Evolutionary conservation across 2,113 vertebrate species (phyloP).

Genomic region (Mormoops blainvillei): DNA sequence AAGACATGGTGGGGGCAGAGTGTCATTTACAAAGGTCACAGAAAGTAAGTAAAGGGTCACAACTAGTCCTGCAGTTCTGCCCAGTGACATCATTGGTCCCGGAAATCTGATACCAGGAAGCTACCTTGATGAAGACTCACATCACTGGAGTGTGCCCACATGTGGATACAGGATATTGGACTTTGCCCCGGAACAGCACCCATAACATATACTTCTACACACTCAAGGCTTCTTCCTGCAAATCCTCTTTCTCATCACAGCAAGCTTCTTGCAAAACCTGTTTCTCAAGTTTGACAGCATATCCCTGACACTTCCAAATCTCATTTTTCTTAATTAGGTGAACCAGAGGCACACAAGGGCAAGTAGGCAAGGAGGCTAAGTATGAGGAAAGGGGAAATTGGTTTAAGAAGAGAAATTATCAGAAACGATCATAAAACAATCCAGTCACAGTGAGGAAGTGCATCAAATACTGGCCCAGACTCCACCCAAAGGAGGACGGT

Average conservation of each 20-base stretch:
- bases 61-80: background rate
- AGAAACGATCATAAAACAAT: background rate
- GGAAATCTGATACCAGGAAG: background rate
- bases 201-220: background rate
- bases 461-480: background rate
- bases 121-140: background rate
- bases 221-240: background rate
- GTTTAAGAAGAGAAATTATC: background rate
- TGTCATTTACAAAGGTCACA: background rate
- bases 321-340: background rate
- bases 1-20: background rate
- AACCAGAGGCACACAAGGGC: background rate
- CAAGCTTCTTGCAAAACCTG: slow-evolving; percentile 43
- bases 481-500: background rate
- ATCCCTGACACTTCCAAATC: background rate
- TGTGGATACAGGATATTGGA: background rate
- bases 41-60: background rate
- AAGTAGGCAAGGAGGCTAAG: background rate
- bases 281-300: background rate
- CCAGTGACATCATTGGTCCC: background rate
- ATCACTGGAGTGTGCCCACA: background rate
- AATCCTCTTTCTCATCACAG: background rate
- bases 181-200: background rate
- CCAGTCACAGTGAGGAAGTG: background rate
- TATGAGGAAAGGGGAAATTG: background rate